phyloP scores from a whole-genome alignment of 1,140 invertebrate species.

The Geopemphigus sp. region DNA sequence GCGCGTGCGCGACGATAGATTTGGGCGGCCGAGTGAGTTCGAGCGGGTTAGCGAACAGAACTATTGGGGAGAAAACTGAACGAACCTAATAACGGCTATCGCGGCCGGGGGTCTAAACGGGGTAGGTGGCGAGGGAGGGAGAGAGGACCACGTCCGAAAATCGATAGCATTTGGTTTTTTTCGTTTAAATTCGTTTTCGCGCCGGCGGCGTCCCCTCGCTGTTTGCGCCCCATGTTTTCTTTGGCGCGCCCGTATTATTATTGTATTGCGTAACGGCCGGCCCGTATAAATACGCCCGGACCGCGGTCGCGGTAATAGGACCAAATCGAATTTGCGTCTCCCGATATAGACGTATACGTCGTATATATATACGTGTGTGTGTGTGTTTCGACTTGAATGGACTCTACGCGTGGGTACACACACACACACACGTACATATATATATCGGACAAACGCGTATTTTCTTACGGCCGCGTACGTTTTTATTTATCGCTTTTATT shows the following conservation, averaged over 20 bases:
- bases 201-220: not conserved
- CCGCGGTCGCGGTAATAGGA: conserved; percentile 23
- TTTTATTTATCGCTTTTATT: conserved; percentile 36
- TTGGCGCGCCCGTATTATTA: not conserved
- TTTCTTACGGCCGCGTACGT: conserved; percentile 9
- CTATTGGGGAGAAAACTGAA: too few species aligned
- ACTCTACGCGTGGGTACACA: not conserved
- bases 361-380: too few species aligned
- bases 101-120: too few species aligned
- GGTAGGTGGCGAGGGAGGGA: too few species aligned
- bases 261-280: not conserved
- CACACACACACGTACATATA: too few species aligned
- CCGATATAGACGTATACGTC: not conserved
- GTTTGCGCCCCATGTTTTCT: not conserved
- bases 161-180: not conserved
- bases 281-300: not conserved
- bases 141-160: conserved; percentile 1
- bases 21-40: too few species aligned
- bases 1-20: too few species aligned
- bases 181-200: not conserved
- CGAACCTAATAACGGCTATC: too few species aligned
- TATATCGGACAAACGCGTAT: too few species aligned
- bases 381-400: not conserved
- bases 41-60: too few species aligned
- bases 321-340: conserved; percentile 32